A percentile compares a stretch with the other conserved stretches of the same genome.
phyloP scores from a whole-genome alignment of 2,888 invertebrate genomes.

The Empis stercorea region DNA sequence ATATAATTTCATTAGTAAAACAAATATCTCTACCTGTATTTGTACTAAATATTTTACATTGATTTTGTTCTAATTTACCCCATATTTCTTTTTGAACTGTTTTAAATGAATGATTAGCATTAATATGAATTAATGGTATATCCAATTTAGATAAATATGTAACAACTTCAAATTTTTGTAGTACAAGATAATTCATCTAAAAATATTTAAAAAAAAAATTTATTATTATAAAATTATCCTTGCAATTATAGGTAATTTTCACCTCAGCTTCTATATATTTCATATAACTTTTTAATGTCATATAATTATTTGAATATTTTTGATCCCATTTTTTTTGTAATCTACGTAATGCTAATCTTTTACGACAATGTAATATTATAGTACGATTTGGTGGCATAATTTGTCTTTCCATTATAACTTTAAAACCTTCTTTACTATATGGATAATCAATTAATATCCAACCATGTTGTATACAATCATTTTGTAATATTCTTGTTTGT shows the following conservation, averaged over 20 bases:
- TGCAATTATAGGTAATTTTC: background rate
- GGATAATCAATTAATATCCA: slow-evolving; percentile 49
- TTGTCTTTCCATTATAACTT: slow-evolving; percentile 37
- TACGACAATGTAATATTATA: slow-evolving; percentile 24
- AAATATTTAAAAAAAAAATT: background rate
- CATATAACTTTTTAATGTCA: background rate
- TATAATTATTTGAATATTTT: background rate
- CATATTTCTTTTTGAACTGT: slow-evolving; percentile 8
- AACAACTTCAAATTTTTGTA: background rate
- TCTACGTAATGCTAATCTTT: slow-evolving; percentile 21
- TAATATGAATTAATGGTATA: slow-evolving; percentile 9
- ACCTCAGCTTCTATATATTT: background rate
- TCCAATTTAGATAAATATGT: background rate
- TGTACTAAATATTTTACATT: background rate
- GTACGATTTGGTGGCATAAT: slow-evolving; percentile 43
- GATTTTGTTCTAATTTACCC: slow-evolving; percentile 7
- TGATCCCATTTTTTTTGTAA: slow-evolving; percentile 16
- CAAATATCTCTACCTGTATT: too few species aligned
- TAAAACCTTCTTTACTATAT: slow-evolving; percentile 40
- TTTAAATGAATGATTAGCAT: slow-evolving; percentile 10
- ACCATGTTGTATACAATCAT: slow-evolving; percentile 42
- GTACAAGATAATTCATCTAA: background rate
- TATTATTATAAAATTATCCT: background rate
- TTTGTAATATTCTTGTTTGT: slow-evolving; percentile 23
- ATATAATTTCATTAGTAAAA: too few species aligned